A percentile compares a stretch with the other conserved stretches of the same genome.
Evolutionary conservation across 2,797 vertebrate genomes (phyloP).

Genomic region (Acanthopagrus latus): DNA sequence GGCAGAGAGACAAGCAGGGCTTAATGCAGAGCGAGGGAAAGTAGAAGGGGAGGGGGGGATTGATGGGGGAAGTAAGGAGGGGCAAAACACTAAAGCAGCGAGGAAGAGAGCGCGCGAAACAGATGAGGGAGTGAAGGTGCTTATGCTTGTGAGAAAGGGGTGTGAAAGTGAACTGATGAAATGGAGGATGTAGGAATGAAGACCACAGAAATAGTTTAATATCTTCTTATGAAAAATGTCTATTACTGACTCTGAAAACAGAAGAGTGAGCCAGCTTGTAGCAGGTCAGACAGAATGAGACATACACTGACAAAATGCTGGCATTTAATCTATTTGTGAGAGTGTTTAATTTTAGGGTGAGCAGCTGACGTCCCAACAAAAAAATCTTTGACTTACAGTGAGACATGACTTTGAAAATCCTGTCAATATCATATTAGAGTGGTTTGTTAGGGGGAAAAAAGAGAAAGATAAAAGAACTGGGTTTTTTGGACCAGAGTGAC

Average conservation of each 20-base stretch:
- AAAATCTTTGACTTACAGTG: background rate
- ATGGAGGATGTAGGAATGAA: slow-evolving; percentile 34
- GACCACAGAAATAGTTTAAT: background rate
- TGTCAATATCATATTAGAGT: background rate
- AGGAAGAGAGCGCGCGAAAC: slow-evolving; percentile 62
- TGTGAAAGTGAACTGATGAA: slow-evolving; percentile 60
- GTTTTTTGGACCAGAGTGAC: background rate
- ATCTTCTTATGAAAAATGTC: background rate
- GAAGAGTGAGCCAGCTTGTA: background rate
- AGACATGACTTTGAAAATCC: background rate
- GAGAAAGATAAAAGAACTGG: background rate
- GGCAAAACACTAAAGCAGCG: slow-evolving; percentile 82
- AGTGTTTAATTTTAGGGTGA: background rate
- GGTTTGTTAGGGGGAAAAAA: background rate
- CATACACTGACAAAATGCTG: background rate
- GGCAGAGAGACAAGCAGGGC: slow-evolving; percentile 70
- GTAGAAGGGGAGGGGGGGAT: slow-evolving; percentile 33
- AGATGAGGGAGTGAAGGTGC: slow-evolving; percentile 52
- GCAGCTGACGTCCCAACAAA: background rate
- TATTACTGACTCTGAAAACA: background rate
- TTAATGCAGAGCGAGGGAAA: slow-evolving; percentile 70
- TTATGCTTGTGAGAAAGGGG: slow-evolving; percentile 32
- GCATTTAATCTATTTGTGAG: background rate
- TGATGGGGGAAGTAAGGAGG: slow-evolving; percentile 62
- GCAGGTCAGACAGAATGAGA: background rate